Evolutionary conservation across 2,797 vertebrate species (phyloP).

Genomic region (Limosa lapponica): DNA sequence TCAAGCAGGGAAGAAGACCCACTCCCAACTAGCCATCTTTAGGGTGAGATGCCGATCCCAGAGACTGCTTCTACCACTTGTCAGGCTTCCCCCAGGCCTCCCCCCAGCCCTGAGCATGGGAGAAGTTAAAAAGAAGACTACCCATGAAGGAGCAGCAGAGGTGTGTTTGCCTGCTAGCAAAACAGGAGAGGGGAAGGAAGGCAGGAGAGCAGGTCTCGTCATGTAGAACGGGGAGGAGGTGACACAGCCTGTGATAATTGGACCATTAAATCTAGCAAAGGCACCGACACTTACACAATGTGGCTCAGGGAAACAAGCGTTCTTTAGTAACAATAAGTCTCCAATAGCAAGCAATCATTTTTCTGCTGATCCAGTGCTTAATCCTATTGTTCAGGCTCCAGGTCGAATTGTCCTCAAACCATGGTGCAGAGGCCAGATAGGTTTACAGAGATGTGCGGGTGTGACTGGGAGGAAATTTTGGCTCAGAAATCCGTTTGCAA

Average conservation of each 20-base stretch:
- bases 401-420: constrained; percentile 20
- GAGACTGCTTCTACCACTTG: not conserved
- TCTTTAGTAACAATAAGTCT: not conserved
- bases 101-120: not conserved
- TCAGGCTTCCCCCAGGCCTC: not conserved
- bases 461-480: not conserved
- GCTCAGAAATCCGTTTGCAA: not conserved
- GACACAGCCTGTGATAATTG: constrained; percentile 23
- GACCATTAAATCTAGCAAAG: constrained; percentile 55
- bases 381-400: not conserved
- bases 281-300: not conserved
- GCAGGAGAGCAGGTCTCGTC: constrained; percentile 9
- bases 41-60: not conserved
- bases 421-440: not conserved
- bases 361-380: constrained; percentile 22
- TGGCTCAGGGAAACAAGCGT: not conserved
- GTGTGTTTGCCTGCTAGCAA: constrained; percentile 1
- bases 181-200: not conserved
- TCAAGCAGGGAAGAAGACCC: not conserved
- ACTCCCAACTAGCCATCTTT: not conserved
- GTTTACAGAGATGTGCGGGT: not conserved
- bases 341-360: not conserved
- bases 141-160: not conserved
- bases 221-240: not conserved
- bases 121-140: not conserved